Evolutionary conservation across 2,113 vertebrate species (phyloP).

Genomic region (Cyrtonyx montezumae): DNA sequence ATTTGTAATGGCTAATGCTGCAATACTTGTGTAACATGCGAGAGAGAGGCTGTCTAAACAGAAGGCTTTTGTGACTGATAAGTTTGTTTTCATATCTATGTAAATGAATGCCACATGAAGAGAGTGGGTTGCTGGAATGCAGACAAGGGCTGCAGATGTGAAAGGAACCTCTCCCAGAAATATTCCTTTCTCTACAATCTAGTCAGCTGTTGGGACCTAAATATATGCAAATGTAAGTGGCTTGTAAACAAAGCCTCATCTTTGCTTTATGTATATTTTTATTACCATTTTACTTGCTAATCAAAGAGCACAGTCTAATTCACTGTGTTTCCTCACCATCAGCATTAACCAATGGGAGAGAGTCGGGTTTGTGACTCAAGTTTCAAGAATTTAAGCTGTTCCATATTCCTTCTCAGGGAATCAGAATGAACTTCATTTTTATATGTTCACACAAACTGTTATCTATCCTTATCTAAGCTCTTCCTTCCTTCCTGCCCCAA

Average conservation of each 20-base stretch:
- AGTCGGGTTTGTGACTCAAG: conserved; percentile 12
- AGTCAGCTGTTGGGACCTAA: background rate
- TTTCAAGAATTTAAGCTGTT: conserved; percentile 44
- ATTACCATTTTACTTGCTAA: background rate
- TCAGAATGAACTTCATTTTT: background rate
- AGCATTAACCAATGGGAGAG: conserved; percentile 2
- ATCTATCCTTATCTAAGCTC: background rate
- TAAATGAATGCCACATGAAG: conserved; percentile 53
- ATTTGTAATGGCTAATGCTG: background rate
- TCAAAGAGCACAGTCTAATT: background rate
- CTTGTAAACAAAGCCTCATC: background rate
- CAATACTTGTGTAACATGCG: background rate
- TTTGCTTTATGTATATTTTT: background rate
- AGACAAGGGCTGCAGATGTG: background rate
- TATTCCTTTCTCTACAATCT: background rate
- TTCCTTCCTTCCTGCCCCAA: fast-evolving
- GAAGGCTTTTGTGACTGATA: background rate
- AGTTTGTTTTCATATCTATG: conserved; percentile 24
- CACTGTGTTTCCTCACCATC: background rate
- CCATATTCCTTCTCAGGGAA: background rate
- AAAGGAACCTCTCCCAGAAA: background rate
- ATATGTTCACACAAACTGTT: background rate
- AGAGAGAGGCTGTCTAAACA: background rate
- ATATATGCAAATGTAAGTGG: background rate
- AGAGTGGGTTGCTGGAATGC: background rate